phyloP scores from a whole-genome alignment of 2,888 invertebrate species.

The Glaucopsyche alexis region DNA sequence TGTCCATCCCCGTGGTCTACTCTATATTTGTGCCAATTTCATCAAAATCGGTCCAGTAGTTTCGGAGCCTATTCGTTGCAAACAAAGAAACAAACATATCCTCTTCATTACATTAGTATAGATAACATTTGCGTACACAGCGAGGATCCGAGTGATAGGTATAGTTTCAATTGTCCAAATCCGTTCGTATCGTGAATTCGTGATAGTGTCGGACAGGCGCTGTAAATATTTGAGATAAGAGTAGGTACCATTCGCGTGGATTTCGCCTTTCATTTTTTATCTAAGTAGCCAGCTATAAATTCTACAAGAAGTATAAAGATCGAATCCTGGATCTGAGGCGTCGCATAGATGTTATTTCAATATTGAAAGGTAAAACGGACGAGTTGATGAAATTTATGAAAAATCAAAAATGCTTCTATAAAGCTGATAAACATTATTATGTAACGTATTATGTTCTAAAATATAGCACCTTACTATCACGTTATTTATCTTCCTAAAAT shows the following conservation, averaged over 20 bases:
- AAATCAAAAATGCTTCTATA: no score
- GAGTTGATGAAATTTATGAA: no score
- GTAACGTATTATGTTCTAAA: no score
- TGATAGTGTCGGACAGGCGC: conserved; percentile 34
- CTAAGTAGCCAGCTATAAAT: conserved; percentile 20
- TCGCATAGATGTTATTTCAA: neutral
- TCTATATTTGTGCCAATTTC: no score
- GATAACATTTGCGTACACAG: conserved; percentile 1
- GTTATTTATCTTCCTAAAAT: neutral
- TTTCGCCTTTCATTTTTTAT: conserved; percentile 30
- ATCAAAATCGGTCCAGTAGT: no score
- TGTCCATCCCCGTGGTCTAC: no score
- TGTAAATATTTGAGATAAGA: conserved; percentile 37
- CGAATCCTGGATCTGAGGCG: neutral
- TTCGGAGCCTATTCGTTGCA: no score
- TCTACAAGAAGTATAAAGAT: conserved; percentile 9
- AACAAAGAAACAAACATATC: no score
- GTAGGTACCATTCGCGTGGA: conserved; percentile 26
- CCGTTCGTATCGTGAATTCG: conserved; percentile 15
- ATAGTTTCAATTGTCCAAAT: conserved; percentile 21
- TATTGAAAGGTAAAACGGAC: neutral
- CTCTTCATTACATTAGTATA: no score
- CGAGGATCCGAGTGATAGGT: neutral
- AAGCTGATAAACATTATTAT: no score
- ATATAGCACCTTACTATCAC: neutral